Evolutionary conservation across 2,888 invertebrate species (phyloP).

Genomic region (Epinotia brunnichana): DNA sequence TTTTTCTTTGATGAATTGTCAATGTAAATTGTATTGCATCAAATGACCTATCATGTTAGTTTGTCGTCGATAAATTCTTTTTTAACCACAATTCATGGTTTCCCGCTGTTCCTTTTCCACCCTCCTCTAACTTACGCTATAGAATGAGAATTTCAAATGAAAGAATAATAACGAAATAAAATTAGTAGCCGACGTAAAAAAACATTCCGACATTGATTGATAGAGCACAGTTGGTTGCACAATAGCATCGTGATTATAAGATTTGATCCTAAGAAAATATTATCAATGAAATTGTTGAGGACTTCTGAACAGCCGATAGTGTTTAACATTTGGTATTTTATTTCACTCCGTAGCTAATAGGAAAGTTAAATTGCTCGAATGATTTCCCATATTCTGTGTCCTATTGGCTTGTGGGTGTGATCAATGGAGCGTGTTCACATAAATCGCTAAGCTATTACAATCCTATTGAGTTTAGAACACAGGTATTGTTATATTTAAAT

Average conservation of each 20-base stretch:
- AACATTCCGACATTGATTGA: constrained; percentile 66
- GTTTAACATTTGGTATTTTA: constrained; percentile 41
- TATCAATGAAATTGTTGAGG: constrained; percentile 43
- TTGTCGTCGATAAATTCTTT: not conserved
- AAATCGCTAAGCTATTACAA: constrained; percentile 70
- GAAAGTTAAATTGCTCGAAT: constrained; percentile 48
- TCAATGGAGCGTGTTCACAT: constrained; percentile 71
- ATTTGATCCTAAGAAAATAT: constrained; percentile 71
- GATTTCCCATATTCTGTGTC: constrained; percentile 61
- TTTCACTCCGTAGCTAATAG: constrained; percentile 46
- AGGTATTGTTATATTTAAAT: constrained; percentile 60
- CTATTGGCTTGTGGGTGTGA: constrained; percentile 68
- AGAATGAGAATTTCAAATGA: constrained; percentile 27
- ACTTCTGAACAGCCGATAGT: constrained; percentile 11
- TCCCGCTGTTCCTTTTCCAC: not conserved
- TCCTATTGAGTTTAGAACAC: constrained; percentile 66
- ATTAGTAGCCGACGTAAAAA: constrained; percentile 43
- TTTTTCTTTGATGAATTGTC: not conserved
- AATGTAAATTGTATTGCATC: not conserved
- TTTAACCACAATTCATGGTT: constrained; percentile 5
- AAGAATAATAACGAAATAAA: constrained; percentile 43
- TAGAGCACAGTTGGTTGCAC: constrained; percentile 71
- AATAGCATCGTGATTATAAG: constrained; percentile 67
- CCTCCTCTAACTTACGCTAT: not conserved
- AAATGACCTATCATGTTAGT: not conserved